Evolutionary conservation across 1,140 invertebrate species (phyloP), one percentile per base, ranked within the genome.

Genomic region (Achroia grisella): DNA sequence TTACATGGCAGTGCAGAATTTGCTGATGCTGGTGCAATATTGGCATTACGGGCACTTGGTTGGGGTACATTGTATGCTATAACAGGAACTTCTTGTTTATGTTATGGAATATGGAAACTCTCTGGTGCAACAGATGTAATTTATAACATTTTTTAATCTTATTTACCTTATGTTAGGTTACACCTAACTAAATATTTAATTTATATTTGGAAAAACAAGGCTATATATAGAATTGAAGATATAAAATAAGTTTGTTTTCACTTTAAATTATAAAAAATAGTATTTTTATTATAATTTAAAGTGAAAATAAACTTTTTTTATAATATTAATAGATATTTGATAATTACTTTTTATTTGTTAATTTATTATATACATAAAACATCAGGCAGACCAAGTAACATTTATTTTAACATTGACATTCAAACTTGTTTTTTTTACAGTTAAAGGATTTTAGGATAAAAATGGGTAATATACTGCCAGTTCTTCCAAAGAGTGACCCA

Each of bases 11-110:
- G 87, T 28, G 84, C 89, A 58, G 90, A 92, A 56, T 56, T 93
- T 34, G 87, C 90, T 13, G 94, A 96, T 71, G 91, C 91, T 50
- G 95, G 95, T 10, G 90, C 90, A 4, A 87, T 90, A 4, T 86
- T 97, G 46, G 96, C 96, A 1, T 47, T 95, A 27, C 83, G 93
- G 70, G 97, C 97, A 1, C 85, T 98, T 1, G 93, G 91, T 12
- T 94, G 93, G 92, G 96, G 95, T 1, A 94, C 94, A 3, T 62
- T 97, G 1, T 97, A 95, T 83, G 94, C 96, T 0, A 87, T 96
- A 10, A 87, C 91, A 29, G 95, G 95, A 8, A 94, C 95, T 56
- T 89, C 93, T 9, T 67, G 94, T 35, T 82, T 97, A 43, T 94
- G 92, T 73, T 96, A 92, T 82, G 89, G 90, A 8, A 90, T 97